Base-by-base conservation (phyloP, 2,888 invertebrate species). In the Rhagium mordax region DNA sequence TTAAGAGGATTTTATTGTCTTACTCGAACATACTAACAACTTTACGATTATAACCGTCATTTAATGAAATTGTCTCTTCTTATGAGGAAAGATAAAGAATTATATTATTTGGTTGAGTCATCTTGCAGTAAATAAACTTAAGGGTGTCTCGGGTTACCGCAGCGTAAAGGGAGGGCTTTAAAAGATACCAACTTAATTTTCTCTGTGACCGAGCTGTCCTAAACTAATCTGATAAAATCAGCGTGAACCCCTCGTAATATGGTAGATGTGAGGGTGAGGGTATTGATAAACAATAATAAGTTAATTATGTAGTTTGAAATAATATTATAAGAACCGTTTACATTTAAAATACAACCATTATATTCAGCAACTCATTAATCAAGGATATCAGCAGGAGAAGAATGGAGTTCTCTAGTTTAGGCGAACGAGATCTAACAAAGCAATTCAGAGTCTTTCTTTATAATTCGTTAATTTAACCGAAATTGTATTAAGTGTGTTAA, bases 101-200 rank as follows among this genome's bases (percentile, higher is more conserved):
- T 64, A 68, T 68, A 62, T 65, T 69, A 60, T 60, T 64, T 49
- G 69, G 72, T 73, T 70, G 72, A 73, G 51, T 70, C 69, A 69
- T 75, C 72, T 72, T 20, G 70, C 65, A 73, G 70, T 66, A 78
- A 80, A 81, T 81, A 79, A 78, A 79, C 80, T 80, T 74, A 76
- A 74, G 78, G 81, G 76, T 71, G 80, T 76, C 78, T 72, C 65
- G 74, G 68, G 77, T 47, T 55, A 67, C 57, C 72, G 70, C 80
- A 78, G 75, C 76, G 78, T 62, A 24, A 62, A 80, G 78, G 79
- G 78, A 76, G 78, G 73, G 81, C 74, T 82, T 83, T 80, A 80
- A 81, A 81, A 84, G 83, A 83, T 84, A 84, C 80, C 81, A 82
- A 84, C 84, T 85, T 84, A 84, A 84, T 84, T 85, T 84, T 85